Base-by-base conservation (phyloP, 2,797 vertebrate genomes). In the Alosa sapidissima region DNA sequence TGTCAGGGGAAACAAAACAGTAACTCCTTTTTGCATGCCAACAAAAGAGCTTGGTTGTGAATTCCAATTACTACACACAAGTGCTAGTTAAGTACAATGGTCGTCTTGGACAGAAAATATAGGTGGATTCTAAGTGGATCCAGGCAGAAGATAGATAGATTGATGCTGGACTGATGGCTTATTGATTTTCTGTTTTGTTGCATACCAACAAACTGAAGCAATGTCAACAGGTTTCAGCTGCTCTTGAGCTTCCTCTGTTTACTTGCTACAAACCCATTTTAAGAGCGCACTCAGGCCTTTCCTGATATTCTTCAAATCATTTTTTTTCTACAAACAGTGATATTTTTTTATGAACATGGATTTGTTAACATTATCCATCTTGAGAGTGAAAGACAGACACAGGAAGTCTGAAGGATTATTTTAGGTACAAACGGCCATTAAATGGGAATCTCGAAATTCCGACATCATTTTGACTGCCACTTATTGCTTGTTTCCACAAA, bases 11-110 rank as follows among this genome's bases (percentile, higher is more conserved):
- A 72, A 78, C 72, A 2, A 45, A 78, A 21, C 72, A 16, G 33
- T 41, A 19, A 41, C 68, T 68, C 62, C 0, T 11, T 14, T 33
- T 68, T 21, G 5, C 41, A 78, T 78, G 72, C 72, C 36, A 21
- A 78, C 72, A 78, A 47, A 47, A 78, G 41, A 47, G 72, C 41
- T 45, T 16, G 36, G 68, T 78, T 78, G 36, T 78, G 72, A 78
- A 78, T 78, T 47, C 72, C 16, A 78, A 78, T 78, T 78, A 78
- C 72, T 45, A 19, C 72, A 36, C 19, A 47, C 41, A 78, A 78
- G 72, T 78, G 7, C 36, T 47, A 19, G 36, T 78, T 78, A 47
- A 78, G 5, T 36, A 78, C 36, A 78, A 78, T 21, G 14, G 5
- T 78, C 72, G 14, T 78, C 72, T 19, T 78, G 41, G 72, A 78